Evolutionary conservation across 1,140 invertebrate species (phyloP).

Genomic region (Drosophila nigromelanica): DNA sequence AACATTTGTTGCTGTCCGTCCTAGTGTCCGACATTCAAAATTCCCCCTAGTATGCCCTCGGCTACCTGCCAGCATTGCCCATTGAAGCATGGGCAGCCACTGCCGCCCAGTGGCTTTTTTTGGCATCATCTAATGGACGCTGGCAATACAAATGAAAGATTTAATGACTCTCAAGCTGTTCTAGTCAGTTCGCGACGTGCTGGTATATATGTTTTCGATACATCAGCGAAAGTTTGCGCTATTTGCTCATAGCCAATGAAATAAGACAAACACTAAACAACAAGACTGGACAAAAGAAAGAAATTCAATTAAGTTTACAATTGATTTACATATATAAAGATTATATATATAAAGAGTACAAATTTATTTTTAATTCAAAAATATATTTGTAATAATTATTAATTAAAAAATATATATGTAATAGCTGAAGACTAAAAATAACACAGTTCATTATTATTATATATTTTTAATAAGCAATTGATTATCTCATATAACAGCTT

Average conservation of each 20-base stretch:
- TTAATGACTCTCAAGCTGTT: slow-evolving; percentile 72
- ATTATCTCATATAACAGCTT: no score
- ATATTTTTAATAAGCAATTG: no score
- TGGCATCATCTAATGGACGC: slow-evolving; percentile 72
- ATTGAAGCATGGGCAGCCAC: slow-evolving; percentile 71
- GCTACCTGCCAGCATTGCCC: slow-evolving; percentile 66
- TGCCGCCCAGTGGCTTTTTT: slow-evolving; percentile 47
- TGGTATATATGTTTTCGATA: slow-evolving; percentile 58
- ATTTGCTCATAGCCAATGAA: slow-evolving; percentile 47
- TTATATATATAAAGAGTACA: no score
- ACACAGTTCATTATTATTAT: no score
- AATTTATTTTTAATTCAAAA: no score
- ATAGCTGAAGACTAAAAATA: no score
- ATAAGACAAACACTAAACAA: slow-evolving; percentile 40
- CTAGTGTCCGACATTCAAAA: slow-evolving; percentile 22
- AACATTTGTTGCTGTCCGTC: slow-evolving; percentile 80
- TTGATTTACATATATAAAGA: no score
- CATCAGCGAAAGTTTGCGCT: slow-evolving; percentile 58
- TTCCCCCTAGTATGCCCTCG: not conserved
- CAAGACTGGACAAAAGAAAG: slow-evolving; percentile 2
- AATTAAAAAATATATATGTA: no score
- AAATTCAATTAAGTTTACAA: no score
- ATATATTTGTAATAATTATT: no score
- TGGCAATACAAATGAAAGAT: slow-evolving; percentile 81
- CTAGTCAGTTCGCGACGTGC: slow-evolving; percentile 34